Percentiles rank a stretch among this genome's conserved stretches.
Evolutionary conservation across 2,888 invertebrate genomes (phyloP).

Genomic region (Liodrosophila aerea): DNA sequence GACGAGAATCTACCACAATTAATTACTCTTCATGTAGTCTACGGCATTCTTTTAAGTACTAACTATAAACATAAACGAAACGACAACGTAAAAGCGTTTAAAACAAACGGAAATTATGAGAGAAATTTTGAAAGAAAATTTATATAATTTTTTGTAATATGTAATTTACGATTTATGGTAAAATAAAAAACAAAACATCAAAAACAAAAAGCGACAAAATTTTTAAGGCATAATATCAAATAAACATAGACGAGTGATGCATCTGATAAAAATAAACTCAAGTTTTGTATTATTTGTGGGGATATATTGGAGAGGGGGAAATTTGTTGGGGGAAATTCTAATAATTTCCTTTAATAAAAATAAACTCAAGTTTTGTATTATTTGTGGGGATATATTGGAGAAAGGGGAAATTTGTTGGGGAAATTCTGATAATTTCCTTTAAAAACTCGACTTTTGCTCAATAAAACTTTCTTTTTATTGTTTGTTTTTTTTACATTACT

Average conservation of each 20-base stretch:
- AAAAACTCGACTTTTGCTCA: constrained; percentile 46
- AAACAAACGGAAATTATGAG: constrained; percentile 13
- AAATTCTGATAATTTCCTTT: no score
- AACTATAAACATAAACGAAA: constrained; percentile 16
- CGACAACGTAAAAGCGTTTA: constrained; percentile 7
- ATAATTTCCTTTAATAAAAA: no score
- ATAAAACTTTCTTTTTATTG: constrained; percentile 60
- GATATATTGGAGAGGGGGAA: no score
- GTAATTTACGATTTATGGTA: constrained; percentile 66
- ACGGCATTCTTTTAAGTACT: constrained; percentile 69
- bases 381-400: no score
- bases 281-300: not conserved
- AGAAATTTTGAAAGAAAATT: constrained; percentile 13
- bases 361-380: no score
- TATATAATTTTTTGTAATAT: constrained; percentile 61
- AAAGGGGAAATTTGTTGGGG: not conserved
- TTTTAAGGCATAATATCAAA: constrained; percentile 70
- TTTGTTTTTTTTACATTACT: constrained; percentile 59
- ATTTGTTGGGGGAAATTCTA: no score
- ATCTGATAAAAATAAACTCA: constrained; percentile 53
- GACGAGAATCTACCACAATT: constrained; percentile 56
- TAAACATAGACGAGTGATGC: constrained; percentile 66
- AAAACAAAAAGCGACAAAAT: constrained; percentile 43
- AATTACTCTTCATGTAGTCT: constrained; percentile 63
- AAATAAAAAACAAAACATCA: constrained; percentile 40